Conservation (phyloP, 1,140 invertebrate species). For the Bombyx mori region ASM3026992v2 NC_085123.1:1700501-1701000, state of each 20-base stretch:
- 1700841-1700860: too few relatives aligned
- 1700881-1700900: too few relatives aligned
- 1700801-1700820: slow-evolving; percentile 71
- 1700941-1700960: too few relatives aligned
- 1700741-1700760: slow-evolving; percentile 85
- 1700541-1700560: slow-evolving; percentile 16
- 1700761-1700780: slow-evolving; percentile 92
- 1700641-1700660: slow-evolving; percentile 97
- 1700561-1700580: slow-evolving; percentile 96
- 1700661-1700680: slow-evolving; percentile 97
- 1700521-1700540: not conserved
- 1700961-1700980: too few relatives aligned
- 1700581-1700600: slow-evolving; percentile 98
- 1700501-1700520: too few relatives aligned
- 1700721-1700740: slow-evolving; percentile 90
- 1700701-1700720: slow-evolving; percentile 95
- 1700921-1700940: too few relatives aligned
- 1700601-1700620: slow-evolving; percentile 93
- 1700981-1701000: too few relatives aligned
- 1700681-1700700: slow-evolving; percentile 91
- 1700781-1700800: slow-evolving; percentile 90
- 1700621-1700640: slow-evolving; percentile 95
- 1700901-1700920: too few relatives aligned
- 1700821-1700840: not conserved
- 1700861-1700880: too few relatives aligned